Conservation (phyloP, 2,888 invertebrate genomes). For the Stenurella melanura region DNA sequence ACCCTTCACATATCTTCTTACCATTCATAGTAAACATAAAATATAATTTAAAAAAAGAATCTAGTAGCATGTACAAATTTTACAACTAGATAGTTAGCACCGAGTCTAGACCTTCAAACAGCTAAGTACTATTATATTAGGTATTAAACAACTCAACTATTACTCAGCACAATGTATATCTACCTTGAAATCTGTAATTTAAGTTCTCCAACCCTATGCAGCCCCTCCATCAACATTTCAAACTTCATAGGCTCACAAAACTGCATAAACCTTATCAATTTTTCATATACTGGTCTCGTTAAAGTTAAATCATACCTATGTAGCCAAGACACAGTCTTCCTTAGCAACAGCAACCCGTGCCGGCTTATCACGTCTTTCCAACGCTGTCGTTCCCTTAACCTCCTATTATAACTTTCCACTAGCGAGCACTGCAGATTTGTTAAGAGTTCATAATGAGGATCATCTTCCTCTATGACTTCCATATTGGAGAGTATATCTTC, state of each 20-base stretch:
- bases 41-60: no score
- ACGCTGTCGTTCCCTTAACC: constrained; percentile 83
- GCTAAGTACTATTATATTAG: background rate
- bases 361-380: constrained; percentile 83
- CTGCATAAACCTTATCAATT: constrained; percentile 84
- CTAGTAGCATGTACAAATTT: no score
- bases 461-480: constrained; percentile 72
- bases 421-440: constrained; percentile 82
- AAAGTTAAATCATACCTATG: constrained; percentile 82
- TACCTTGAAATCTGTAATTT: constrained; percentile 77
- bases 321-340: constrained; percentile 82
- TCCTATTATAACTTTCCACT: constrained; percentile 84
- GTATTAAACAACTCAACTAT: background rate
- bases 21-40: no score
- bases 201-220: constrained; percentile 83
- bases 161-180: constrained; percentile 33
- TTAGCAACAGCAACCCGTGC: constrained; percentile 86
- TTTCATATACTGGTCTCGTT: constrained; percentile 76
- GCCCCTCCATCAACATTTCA: constrained; percentile 85
- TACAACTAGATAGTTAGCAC: background rate
- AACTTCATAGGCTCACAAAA: constrained; percentile 81
- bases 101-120: background rate
- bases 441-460: constrained; percentile 75
- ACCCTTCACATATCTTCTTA: no score
- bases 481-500: constrained; percentile 80